phyloP scores from a whole-genome alignment of 2,888 invertebrate genomes.

The Cancer borealis region DNA sequence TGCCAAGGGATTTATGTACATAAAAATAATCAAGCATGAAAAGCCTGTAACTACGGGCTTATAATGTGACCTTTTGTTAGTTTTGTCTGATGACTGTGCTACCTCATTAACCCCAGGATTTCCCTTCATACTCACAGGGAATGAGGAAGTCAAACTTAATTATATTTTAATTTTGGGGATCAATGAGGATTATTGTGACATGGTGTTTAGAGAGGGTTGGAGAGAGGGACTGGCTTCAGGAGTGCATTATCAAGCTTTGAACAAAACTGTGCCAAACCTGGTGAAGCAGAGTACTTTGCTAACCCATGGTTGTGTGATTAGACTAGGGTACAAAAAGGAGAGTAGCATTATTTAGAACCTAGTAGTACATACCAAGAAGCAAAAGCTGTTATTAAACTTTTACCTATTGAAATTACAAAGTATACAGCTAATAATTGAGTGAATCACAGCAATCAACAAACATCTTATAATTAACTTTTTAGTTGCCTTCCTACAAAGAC shows the following conservation, averaged over 20 bases:
- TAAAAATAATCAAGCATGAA: not conserved
- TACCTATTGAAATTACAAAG: conserved; percentile 45
- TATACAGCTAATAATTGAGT: conserved; percentile 36
- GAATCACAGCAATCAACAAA: conserved; percentile 51
- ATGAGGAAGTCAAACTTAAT: conserved; percentile 44
- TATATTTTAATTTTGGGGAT: not conserved
- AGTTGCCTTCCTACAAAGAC: conserved; percentile 26
- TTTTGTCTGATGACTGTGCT: not conserved
- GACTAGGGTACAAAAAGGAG: conserved; percentile 72
- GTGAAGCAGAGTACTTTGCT: conserved; percentile 75
- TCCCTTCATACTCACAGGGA: not conserved
- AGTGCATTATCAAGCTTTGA: conserved; percentile 75
- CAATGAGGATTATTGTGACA: conserved; percentile 51
- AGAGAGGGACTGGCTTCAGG: conserved; percentile 60
- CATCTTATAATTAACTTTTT: conserved; percentile 45
- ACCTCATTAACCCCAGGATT: conserved; percentile 58
- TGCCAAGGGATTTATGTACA: not conserved
- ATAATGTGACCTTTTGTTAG: not conserved
- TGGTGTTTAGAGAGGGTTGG: conserved; percentile 50
- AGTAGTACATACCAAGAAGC: conserved; percentile 63
- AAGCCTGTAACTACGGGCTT: not conserved
- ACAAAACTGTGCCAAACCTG: conserved; percentile 76
- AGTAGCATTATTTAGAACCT: conserved; percentile 74
- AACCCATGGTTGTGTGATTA: conserved; percentile 75
- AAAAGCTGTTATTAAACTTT: conserved; percentile 68